Percentiles rank a stretch among this genome's conserved stretches.
Evolutionary conservation across 2,113 vertebrate species (phyloP).

Genomic region (Hirundichthys speculiger): DNA sequence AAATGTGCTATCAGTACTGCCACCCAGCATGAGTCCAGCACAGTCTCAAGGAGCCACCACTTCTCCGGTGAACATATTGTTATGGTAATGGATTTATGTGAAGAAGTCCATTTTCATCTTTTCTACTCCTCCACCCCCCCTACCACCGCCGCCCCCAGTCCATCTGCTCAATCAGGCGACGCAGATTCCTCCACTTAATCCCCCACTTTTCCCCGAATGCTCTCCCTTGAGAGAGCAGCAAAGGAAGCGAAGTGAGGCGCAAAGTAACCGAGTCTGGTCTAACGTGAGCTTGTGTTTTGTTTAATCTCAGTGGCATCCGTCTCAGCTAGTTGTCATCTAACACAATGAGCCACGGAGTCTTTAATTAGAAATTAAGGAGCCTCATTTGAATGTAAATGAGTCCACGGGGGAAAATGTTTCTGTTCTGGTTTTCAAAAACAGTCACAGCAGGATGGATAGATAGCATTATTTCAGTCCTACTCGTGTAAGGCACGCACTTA

Average conservation of each 20-base stretch:
- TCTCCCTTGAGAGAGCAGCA: slow-evolving; percentile 3
- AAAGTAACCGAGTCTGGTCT: slow-evolving; percentile 26
- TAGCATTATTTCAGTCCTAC: slow-evolving; percentile 14
- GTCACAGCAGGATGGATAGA: slow-evolving; percentile 8
- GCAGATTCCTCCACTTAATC: slow-evolving; percentile 64
- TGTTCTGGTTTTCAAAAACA: slow-evolving; percentile 15
- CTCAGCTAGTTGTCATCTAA: slow-evolving; percentile 18
- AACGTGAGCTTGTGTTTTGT: slow-evolving; percentile 42
- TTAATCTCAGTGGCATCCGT: slow-evolving; percentile 39
- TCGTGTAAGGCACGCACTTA: not conserved
- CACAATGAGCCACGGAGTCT: slow-evolving; percentile 22
- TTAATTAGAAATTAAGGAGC: slow-evolving; percentile 59
- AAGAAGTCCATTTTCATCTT: slow-evolving; percentile 54
- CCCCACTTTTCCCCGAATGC: slow-evolving; percentile 22
- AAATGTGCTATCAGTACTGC: slow-evolving; percentile 3
- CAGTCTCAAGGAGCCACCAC: slow-evolving; percentile 31
- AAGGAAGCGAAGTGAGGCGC: slow-evolving; percentile 25
- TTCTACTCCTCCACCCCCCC: slow-evolving; percentile 20
- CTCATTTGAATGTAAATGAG: slow-evolving; percentile 72
- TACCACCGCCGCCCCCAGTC: slow-evolving; percentile 3
- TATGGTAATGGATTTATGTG: slow-evolving; percentile 55
- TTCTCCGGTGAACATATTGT: slow-evolving; percentile 48
- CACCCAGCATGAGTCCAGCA: slow-evolving; percentile 24
- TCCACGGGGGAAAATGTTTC: slow-evolving; percentile 35
- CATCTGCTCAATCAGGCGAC: slow-evolving; percentile 59